A percentile compares a stretch with the other conserved stretches of the same genome.
phyloP scores from a whole-genome alignment of 2,113 vertebrate genomes.

The Hippocampus comes region DNA sequence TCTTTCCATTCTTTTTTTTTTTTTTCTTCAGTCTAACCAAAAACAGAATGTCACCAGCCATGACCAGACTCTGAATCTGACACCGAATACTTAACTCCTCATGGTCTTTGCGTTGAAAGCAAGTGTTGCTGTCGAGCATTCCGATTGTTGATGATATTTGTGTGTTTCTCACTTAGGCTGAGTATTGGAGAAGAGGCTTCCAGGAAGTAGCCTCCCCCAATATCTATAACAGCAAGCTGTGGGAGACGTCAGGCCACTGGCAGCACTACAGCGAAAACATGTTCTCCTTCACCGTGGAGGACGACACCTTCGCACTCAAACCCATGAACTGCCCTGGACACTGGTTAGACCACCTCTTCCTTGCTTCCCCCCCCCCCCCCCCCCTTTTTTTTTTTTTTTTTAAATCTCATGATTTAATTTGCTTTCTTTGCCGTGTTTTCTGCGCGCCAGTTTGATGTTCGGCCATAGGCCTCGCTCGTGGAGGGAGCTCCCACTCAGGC shows the following conservation, averaged over 20 bases:
- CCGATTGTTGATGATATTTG: background rate
- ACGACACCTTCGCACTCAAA: conserved; percentile 88
- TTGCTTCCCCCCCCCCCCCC: background rate
- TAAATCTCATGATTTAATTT: background rate
- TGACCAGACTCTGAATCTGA: no score
- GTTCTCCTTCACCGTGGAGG: conserved; percentile 90
- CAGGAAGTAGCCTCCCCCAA: conserved; percentile 90
- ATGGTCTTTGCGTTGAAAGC: no score
- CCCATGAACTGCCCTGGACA: conserved; percentile 98
- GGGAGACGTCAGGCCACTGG: conserved; percentile 93
- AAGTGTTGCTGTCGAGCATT: no score
- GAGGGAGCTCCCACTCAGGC: conserved; percentile 88
- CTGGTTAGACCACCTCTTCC: conserved; percentile 74
- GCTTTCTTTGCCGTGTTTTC: background rate
- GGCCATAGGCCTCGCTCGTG: conserved; percentile 88
- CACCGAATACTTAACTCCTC: no score
- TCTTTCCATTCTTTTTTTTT: no score
- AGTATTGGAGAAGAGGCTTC: conserved; percentile 83
- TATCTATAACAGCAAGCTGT: conserved; percentile 88
- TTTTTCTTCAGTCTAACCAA: no score
- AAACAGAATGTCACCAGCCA: no score
- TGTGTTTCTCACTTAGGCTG: conserved; percentile 69
- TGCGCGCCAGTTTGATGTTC: conserved; percentile 83
- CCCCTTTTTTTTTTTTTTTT: background rate
- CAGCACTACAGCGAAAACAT: conserved; percentile 91